Evolutionary conservation across 2,797 vertebrate genomes (phyloP).

Genomic region (Syngnathus acus): DNA sequence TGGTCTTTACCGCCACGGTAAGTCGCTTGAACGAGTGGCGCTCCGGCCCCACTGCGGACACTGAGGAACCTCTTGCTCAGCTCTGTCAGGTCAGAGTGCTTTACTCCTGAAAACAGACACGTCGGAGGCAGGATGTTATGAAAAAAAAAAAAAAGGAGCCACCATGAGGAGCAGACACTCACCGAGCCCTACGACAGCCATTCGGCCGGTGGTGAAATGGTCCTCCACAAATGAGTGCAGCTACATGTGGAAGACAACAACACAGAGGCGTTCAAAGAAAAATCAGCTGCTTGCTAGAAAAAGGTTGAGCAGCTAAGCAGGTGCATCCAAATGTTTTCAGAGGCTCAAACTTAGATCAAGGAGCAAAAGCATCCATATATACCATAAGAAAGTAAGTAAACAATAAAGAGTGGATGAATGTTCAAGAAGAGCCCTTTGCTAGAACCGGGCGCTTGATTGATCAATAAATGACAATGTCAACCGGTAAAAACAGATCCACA

Average conservation of each 20-base stretch:
- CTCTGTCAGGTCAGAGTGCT: conserved; percentile 79
- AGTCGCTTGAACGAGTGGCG: conserved; percentile 62
- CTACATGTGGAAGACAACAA: conserved; percentile 57
- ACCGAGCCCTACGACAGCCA: conserved; percentile 90
- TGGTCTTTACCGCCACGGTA: conserved; percentile 78
- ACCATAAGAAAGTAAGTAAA: too few species aligned
- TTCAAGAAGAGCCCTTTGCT: not conserved
- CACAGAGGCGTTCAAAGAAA: not conserved
- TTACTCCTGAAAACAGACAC: conserved; percentile 69
- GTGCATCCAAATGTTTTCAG: too few species aligned
- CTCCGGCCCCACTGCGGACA: conserved; percentile 69
- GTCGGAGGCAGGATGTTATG: not conserved
- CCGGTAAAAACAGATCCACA: too few species aligned
- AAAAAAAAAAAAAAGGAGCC: not conserved
- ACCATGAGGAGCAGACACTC: conserved; percentile 27
- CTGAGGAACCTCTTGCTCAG: conserved; percentile 81
- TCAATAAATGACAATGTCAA: not conserved
- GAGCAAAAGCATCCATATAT: too few species aligned
- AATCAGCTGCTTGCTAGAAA: too few species aligned
- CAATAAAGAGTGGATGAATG: too few species aligned
- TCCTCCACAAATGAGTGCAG: conserved; percentile 82
- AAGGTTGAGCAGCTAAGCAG: too few species aligned
- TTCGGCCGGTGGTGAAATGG: conserved; percentile 82
- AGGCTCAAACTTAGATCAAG: too few species aligned
- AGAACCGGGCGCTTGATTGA: too few species aligned